These are phyloP conservation scores for Argyrosomus regius DNA, from an alignment of 2,797 vertebrate species.

Conservation along the genomic window DNA sequence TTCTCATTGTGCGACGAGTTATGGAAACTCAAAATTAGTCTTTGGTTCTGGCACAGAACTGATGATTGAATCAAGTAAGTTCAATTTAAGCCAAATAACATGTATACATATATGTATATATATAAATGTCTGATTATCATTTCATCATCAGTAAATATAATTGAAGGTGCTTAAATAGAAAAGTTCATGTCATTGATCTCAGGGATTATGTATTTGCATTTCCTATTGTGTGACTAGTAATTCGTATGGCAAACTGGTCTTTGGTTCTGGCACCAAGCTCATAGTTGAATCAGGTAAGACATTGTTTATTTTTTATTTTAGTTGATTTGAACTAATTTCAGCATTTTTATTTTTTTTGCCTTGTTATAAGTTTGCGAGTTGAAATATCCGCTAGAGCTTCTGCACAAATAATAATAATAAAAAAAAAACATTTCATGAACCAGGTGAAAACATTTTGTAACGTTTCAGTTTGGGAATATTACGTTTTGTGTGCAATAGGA, in stretches of 20 bases:
- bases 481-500: no score
- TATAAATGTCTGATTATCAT: no score
- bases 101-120: not conserved
- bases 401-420: no score
- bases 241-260: not conserved
- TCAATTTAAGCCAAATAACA: not conserved
- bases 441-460: no score
- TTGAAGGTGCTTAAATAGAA: not conserved
- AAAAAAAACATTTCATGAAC: no score
- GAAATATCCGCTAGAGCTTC: no score
- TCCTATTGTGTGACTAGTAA: not conserved
- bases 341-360: not conserved
- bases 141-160: no score
- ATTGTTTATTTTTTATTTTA: not conserved
- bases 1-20: constrained; percentile 40
- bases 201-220: not conserved
- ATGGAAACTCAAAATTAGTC: constrained; percentile 14
- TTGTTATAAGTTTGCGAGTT: no score
- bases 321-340: not conserved
- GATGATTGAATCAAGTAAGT: constrained; percentile 40
- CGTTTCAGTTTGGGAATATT: no score
- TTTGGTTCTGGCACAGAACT: constrained; percentile 54
- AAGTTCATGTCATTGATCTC: not conserved
- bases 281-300: constrained; percentile 21
- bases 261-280: constrained; percentile 4